These are phyloP conservation scores for Rhopilema esculentum DNA, from an alignment of 30 jellyfish, hydroid and myxozoan species.

Conservation along the genomic window DNA sequence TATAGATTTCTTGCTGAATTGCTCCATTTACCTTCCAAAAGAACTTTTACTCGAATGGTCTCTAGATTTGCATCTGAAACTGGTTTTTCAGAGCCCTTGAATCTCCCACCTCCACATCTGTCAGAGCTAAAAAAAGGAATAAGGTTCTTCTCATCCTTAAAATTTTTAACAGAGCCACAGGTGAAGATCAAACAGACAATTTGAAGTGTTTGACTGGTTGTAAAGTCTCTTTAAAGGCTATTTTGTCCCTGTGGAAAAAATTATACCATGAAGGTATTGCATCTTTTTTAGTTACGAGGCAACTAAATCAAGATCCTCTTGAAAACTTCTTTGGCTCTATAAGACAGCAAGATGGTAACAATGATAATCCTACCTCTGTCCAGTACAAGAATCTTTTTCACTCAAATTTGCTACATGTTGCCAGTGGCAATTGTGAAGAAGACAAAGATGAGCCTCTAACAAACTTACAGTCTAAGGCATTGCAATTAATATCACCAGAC, in stretches of 20 bases:
- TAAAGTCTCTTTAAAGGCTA: conserved; percentile 37
- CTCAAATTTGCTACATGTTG: conserved; percentile 21
- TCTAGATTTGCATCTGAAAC: conserved; percentile 49
- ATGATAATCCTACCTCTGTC: conserved; percentile 41
- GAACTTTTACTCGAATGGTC: conserved; percentile 1
- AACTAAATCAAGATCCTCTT: conserved; percentile 51
- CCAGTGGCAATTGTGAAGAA: conserved; percentile 23
- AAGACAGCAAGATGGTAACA: conserved; percentile 44
- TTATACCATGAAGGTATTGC: not conserved
- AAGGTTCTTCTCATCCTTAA: conserved; percentile 13
- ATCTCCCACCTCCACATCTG: not conserved
- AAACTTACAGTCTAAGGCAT: not conserved
- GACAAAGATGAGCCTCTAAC: conserved; percentile 11
- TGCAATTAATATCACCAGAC: not conserved
- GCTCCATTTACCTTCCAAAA: conserved; percentile 16
- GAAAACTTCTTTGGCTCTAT: conserved; percentile 45
- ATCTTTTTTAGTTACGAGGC: conserved; percentile 26
- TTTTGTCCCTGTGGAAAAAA: conserved; percentile 19
- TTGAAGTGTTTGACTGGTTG: conserved; percentile 47
- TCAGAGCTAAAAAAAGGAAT: not conserved
- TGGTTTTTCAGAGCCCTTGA: conserved; percentile 51
- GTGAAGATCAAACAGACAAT: conserved; percentile 2
- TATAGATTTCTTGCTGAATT: conserved; percentile 33
- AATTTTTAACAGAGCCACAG: conserved; percentile 3
- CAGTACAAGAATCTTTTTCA: conserved; percentile 34